These are phyloP conservation scores for Polyommatus icarus DNA, from an alignment of 2,888 invertebrate genomes.

Conservation along the genomic window DNA sequence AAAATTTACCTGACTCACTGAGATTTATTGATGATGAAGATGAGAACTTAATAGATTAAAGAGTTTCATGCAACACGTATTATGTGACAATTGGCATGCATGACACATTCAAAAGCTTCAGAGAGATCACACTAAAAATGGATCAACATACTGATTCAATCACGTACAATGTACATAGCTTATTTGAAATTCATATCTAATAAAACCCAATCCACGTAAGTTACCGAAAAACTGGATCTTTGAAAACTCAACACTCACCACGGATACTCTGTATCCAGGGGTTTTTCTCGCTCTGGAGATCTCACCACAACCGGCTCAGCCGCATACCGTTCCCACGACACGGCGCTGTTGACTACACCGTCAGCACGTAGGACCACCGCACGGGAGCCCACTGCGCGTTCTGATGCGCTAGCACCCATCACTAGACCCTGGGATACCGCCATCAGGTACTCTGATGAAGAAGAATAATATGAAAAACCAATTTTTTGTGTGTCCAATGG, in stretches of 20 bases:
- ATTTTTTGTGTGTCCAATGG: not conserved
- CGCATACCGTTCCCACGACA: conserved; percentile 68
- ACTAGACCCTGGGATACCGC: conserved; percentile 87
- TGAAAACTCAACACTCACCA: conserved; percentile 74
- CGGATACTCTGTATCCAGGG: conserved; percentile 84
- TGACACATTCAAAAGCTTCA: not conserved
- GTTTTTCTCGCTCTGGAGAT: conserved; percentile 80
- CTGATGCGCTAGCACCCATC: conserved; percentile 66
- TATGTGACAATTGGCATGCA: not conserved
- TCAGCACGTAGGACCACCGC: conserved; percentile 64
- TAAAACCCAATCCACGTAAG: not conserved
- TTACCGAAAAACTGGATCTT: not conserved
- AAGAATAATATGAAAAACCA: not conserved
- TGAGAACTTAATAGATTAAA: not conserved
- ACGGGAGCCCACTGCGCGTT: conserved; percentile 79
- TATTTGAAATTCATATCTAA: not conserved
- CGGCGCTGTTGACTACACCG: conserved; percentile 64
- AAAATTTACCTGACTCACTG: not conserved
- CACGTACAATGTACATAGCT: not conserved
- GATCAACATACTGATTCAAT: not conserved
- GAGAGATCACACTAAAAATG: not conserved
- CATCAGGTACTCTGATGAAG: conserved; percentile 83
- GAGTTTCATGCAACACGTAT: not conserved
- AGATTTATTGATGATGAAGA: not conserved
- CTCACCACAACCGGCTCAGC: conserved; percentile 69